A percentile compares a stretch with the other conserved stretches of the same genome.
Evolutionary conservation across 2,113 vertebrate species (phyloP).

Genomic region (Antidorcas marsupialis): DNA sequence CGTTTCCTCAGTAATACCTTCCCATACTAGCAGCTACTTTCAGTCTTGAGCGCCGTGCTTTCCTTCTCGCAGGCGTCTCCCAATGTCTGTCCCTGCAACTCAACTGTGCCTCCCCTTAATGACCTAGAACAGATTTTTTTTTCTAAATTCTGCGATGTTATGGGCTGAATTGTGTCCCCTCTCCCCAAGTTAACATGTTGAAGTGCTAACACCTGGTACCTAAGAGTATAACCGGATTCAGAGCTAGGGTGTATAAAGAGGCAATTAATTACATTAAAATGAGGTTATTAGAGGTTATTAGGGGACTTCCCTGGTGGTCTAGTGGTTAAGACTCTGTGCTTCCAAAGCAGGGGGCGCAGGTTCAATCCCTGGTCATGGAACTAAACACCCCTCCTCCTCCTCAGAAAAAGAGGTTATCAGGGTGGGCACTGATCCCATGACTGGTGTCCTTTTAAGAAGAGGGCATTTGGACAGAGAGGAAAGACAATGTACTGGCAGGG

Average conservation of each 20-base stretch:
- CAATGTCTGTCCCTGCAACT: not conserved
- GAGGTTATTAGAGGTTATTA: not conserved
- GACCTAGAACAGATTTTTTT: not conserved
- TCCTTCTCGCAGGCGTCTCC: not conserved
- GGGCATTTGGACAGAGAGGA: not conserved
- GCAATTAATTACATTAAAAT: not conserved
- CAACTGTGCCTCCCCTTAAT: not conserved
- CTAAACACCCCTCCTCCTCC: not conserved
- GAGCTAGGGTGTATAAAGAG: not conserved
- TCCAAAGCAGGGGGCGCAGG: not conserved
- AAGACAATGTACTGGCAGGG: not conserved
- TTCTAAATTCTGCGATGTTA: not conserved
- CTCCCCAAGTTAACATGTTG: not conserved
- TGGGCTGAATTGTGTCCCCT: not conserved
- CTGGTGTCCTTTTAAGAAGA: not conserved
- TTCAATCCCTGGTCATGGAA: not conserved
- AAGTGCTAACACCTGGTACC: not conserved
- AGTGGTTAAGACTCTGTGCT: not conserved
- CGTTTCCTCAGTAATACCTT: not conserved
- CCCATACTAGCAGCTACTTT: not conserved
- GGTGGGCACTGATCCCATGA: not conserved
- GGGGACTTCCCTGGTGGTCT: not conserved
- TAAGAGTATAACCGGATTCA: not conserved
- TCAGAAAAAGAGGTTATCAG: not conserved
- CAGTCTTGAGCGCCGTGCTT: not conserved